Evolutionary conservation across 2,113 vertebrate species (phyloP), one percentile per base, ranked within the genome.

Genomic region (Antigone vipio): DNA sequence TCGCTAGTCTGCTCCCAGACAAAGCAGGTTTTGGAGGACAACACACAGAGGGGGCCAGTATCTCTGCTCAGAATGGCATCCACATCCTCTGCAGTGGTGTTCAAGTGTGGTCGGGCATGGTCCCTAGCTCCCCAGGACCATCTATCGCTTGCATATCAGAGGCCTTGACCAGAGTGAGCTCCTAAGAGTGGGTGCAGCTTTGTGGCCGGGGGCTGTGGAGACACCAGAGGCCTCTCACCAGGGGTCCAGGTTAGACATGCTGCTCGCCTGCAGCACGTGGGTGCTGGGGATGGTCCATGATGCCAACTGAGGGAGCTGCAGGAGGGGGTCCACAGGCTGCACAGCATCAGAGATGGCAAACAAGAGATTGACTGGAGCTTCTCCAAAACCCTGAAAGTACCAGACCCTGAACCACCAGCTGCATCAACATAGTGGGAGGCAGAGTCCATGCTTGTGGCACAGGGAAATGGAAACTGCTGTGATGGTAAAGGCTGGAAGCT

Each of bases 361-460:
- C 9, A 19, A n/a, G 40, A 49, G 35, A 68, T 5, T 69, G 35
- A 20, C 42, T 29, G 29, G 55, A 84, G 38, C 9, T 52, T 79
- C 44, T 84, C 26, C 49, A 64, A 79, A 88, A 52, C 17, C 11
- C 42, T 58, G 42, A 26, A 35, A 55, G 5, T 47, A 35, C 30
- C 18, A 58, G 22, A 47, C 13, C 13, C 35, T 63, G 21, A 85
- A 69, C 7, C 3, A 5, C 11, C 9, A 50, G 34, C 32, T 74
- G 18, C 55, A 11, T 9, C 3, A 1, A 56, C 0, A 0, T 15
- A 74, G 11, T 6, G 4, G 11, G 4, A 67, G 53, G 29, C 32
- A 84, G 11, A 40, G 24, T 44, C 15, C 24, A 23, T 30, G 15
- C 34, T 23, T 60, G 44, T 55, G 24, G 20, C n/a, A 45, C 44